Base-by-base conservation (phyloP, 2,888 invertebrate species). In the Zaprionus bogoriensis region DNA sequence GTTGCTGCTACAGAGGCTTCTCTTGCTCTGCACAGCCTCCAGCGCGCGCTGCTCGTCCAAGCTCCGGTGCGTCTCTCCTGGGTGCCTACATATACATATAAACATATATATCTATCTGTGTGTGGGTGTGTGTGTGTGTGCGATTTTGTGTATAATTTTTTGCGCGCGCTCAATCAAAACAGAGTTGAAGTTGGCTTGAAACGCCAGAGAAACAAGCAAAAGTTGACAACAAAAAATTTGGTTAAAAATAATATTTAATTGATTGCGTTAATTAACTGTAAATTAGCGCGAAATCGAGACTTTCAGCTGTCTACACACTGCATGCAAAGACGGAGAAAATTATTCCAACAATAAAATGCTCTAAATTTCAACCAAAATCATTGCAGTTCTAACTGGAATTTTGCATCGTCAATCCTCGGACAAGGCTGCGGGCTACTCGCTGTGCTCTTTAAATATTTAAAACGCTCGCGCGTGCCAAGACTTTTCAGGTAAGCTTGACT, bases 111-210 rank as follows among this genome's bases (percentile, higher is more conserved):
- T 41, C n/a, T 64, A 53, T 50, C 32, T 62, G 19, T 51, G 25
- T 39, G 45, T 38, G 30, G 51, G 22, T 48, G 74, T 64, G 55
- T 60, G 27, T 77, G 59, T 62, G 64, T 62, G 57, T 67, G 51
- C 41, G 64, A 74, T 86, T 86, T 81, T 86, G 84, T 81, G 84
- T 81, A 81, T 81, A 83, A 77, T 83, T 86, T 80, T 86, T 81
- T 81, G 87, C 87, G 80, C 80, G 80, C 80, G 80, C 80, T 85
- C 87, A 81, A 81, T 81, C 80, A 86, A 81, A 81, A 81, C 80
- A 80, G 77, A 71, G 59, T 55, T 51, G 53, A 52, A 32, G 5
- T 32, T 12, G 67, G 47, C 25, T 9, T 9, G 17, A 39, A 20
- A n/a, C 6, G 12, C 14, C 36, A 44, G 20, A 39, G 45, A 39